A percentile compares a stretch with the other conserved stretches of the same genome.
Evolutionary conservation across 53 echinoderm and acorn worm species (phyloP).

Genomic region (Crossaster papposus): DNA sequence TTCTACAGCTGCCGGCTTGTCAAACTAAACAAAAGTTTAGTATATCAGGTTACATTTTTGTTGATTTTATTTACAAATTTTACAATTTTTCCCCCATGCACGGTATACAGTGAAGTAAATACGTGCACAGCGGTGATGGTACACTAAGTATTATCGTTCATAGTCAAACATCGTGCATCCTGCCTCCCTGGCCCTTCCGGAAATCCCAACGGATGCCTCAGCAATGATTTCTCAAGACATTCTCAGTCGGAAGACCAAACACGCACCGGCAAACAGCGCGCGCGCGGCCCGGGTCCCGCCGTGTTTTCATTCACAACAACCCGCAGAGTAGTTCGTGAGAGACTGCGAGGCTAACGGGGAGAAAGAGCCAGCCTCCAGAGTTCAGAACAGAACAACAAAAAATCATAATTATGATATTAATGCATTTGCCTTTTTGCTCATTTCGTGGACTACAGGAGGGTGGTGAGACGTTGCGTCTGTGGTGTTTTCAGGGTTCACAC

Average conservation of each 20-base stretch:
- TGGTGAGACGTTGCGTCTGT: background rate
- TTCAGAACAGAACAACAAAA: background rate
- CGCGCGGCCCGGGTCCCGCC: background rate
- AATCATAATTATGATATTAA: conserved; percentile 34
- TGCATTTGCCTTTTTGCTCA: background rate
- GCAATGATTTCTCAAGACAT: background rate
- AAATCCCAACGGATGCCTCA: too few relatives aligned
- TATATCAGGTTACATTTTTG: too few relatives aligned
- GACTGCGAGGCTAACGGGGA: conserved; percentile 35
- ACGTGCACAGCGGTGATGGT: background rate
- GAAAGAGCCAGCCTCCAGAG: background rate
- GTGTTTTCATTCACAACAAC: conserved; percentile 61
- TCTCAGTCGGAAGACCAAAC: conserved; percentile 1
- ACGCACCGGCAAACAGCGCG: conserved; percentile 36
- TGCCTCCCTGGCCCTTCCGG: background rate
- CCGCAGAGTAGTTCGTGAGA: conserved; percentile 56
- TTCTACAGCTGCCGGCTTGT: too few relatives aligned
- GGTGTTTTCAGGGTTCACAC: background rate
- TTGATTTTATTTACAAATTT: too few relatives aligned
- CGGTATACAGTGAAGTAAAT: too few relatives aligned
- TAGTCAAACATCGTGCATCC: background rate
- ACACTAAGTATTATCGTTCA: background rate
- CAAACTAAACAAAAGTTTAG: too few relatives aligned
- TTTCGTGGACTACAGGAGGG: background rate
- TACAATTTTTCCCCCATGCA: too few relatives aligned